Conservation (phyloP, 2,113 vertebrate species). For the Daubentonia madagascariensis region DNA sequence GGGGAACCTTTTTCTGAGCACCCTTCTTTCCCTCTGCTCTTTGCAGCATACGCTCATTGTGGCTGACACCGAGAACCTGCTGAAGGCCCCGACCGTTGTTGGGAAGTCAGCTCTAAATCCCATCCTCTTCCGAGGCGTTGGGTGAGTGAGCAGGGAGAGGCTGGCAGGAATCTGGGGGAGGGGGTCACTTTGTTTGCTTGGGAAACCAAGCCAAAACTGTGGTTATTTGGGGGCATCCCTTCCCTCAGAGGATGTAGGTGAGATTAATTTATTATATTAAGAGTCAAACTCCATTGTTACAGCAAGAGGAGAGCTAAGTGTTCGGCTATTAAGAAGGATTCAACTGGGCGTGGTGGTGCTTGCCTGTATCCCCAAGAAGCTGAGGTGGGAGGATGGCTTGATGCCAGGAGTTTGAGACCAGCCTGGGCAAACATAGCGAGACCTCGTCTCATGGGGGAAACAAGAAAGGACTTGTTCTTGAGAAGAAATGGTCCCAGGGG, state of each 20-base stretch:
- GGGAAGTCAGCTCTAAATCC: conserved; percentile 91
- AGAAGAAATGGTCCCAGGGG: neutral
- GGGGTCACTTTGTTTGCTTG: neutral
- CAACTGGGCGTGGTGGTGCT: no score
- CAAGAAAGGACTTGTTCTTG: neutral
- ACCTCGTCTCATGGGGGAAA: no score
- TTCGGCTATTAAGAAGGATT: neutral
- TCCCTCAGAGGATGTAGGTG: neutral
- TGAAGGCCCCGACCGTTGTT: conserved; percentile 97
- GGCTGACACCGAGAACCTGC: conserved; percentile 93
- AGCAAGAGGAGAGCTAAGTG: neutral
- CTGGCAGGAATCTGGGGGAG: neutral
- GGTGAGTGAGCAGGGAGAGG: conserved; percentile 84
- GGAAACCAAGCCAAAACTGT: neutral
- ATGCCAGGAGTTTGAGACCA: no score
- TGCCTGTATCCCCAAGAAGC: no score
- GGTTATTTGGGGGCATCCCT: neutral
- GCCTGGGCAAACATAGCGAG: no score
- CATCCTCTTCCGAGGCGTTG: conserved; percentile 96
- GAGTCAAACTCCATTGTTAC: neutral
- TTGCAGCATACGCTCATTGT: conserved; percentile 95
- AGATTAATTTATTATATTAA: neutral
- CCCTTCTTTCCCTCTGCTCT: accelerated
- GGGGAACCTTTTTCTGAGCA: accelerated
- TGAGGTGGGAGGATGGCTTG: no score